phyloP scores from a whole-genome alignment of 2,888 invertebrate genomes.

The Plusia festucae region DNA sequence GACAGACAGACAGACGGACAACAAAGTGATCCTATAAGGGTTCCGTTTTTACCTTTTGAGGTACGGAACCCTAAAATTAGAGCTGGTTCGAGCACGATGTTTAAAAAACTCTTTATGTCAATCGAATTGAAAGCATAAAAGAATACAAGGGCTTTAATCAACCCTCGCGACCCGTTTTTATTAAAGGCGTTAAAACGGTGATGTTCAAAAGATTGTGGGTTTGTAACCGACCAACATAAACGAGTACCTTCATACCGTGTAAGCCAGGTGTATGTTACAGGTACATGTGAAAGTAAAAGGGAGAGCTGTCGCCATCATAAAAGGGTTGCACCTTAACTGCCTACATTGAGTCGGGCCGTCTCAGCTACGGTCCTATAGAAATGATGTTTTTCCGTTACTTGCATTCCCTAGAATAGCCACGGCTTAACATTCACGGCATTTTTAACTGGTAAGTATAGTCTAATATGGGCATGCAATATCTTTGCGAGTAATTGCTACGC shows the following conservation, averaged over 20 bases:
- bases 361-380: constrained; percentile 59
- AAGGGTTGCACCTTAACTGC: constrained; percentile 71
- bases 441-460: constrained; percentile 19
- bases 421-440: constrained; percentile 49
- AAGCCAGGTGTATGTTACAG: constrained; percentile 46
- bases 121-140: constrained; percentile 24
- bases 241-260: constrained; percentile 14
- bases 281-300: constrained; percentile 54
- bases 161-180: constrained; percentile 52
- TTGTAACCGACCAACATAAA: constrained; percentile 35
- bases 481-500: neutral
- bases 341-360: constrained; percentile 61
- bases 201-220: constrained; percentile 33
- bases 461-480: neutral
- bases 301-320: constrained; percentile 59
- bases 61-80: constrained; percentile 19
- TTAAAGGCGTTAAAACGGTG: constrained; percentile 47
- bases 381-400: constrained; percentile 54
- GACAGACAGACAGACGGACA: too few relatives aligned
- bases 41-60: too few relatives aligned
- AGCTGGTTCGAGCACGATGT: constrained; percentile 18
- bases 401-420: constrained; percentile 43
- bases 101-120: constrained; percentile 31
- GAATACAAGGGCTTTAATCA: constrained; percentile 52
- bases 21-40: too few relatives aligned